Conservation (phyloP, 2,113 vertebrate species). For the Damaliscus lunatus region DNA sequence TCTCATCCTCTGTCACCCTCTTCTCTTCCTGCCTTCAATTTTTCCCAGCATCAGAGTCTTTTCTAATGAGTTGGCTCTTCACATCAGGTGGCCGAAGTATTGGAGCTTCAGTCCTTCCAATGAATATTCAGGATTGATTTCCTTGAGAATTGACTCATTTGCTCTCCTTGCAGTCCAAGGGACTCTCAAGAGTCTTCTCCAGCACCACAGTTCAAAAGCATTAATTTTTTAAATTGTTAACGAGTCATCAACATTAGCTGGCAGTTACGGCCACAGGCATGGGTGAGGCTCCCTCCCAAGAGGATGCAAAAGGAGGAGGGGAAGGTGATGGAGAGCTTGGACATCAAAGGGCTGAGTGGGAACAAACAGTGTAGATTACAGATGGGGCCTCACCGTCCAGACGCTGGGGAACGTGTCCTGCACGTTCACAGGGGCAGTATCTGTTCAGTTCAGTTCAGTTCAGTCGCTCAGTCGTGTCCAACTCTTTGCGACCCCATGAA, state of each 20-base stretch:
- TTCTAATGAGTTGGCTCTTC: neutral
- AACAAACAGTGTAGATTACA: neutral
- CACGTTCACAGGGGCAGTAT: accelerated
- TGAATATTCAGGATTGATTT: neutral
- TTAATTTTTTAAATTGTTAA: neutral
- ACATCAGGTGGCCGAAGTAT: neutral
- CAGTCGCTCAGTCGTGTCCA: too few species aligned
- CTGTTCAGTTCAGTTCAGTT: too few species aligned
- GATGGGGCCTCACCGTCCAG: accelerated
- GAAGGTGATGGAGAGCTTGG: neutral
- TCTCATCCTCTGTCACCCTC: neutral
- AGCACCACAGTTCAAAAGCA: neutral
- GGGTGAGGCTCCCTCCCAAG: neutral
- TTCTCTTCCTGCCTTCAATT: neutral
- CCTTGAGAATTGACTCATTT: neutral
- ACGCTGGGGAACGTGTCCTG: neutral
- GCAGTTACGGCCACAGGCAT: neutral
- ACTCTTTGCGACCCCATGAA: too few species aligned
- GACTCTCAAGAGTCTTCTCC: neutral
- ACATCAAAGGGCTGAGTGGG: neutral
- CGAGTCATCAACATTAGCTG: neutral
- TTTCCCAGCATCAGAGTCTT: neutral
- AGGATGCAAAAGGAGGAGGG: neutral
- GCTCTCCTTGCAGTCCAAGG: neutral
- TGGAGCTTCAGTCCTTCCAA: neutral